These are phyloP conservation scores for Chirona hameri DNA, from an alignment of 2,888 invertebrate genomes.

Conservation along the genomic window DNA sequence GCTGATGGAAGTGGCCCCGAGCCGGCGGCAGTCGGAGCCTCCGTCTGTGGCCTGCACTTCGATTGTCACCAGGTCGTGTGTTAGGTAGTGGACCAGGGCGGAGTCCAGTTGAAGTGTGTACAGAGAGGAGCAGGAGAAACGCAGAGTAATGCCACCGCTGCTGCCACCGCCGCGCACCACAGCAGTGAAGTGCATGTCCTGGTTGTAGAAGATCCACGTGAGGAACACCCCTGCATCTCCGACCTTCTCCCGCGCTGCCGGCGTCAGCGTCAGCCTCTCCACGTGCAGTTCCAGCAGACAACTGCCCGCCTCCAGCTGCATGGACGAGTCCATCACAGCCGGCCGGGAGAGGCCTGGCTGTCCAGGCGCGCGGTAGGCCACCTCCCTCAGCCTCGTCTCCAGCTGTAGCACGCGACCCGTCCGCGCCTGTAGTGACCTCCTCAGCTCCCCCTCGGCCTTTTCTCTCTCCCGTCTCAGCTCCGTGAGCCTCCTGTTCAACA, in stretches of 20 bases:
- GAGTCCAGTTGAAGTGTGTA: not conserved
- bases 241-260: not conserved
- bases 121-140: not conserved
- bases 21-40: not conserved
- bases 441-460: conserved; percentile 40
- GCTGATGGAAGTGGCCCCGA: not conserved
- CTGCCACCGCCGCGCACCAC: not conserved
- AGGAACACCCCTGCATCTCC: not conserved
- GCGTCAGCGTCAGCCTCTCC: not conserved
- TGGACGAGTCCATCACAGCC: not conserved
- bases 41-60: conserved; percentile 77
- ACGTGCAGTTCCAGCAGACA: conserved; percentile 2
- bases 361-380: not conserved
- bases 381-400: not conserved
- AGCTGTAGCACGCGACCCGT: not conserved
- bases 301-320: not conserved
- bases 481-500: conserved; percentile 33
- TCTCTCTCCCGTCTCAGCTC: conserved; percentile 40
- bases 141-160: not conserved
- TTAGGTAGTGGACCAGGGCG: not conserved
- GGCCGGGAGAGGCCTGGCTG: not conserved
- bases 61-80: conserved; percentile 81
- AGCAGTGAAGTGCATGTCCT: not conserved
- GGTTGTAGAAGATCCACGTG: not conserved
- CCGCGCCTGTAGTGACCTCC: conserved; percentile 33